Percentiles rank a stretch among this genome's conserved stretches.
These are phyloP conservation scores for Amblyjoppa fuscipennis DNA, from an alignment of 2,888 invertebrate species.

Conservation along the genomic window DNA sequence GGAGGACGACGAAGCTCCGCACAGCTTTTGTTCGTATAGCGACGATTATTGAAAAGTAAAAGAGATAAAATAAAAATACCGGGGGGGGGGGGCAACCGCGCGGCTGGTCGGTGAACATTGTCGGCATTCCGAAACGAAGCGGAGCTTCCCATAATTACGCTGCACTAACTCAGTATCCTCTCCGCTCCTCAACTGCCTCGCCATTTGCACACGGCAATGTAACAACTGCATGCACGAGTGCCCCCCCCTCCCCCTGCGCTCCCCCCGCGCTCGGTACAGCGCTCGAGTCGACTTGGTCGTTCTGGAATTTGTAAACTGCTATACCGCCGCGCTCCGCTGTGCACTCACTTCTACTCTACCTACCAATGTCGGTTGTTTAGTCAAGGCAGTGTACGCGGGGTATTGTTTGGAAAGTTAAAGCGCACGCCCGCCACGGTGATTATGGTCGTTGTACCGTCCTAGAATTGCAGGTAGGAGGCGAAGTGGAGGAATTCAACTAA, in stretches of 20 bases:
- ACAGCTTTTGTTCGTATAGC: not conserved
- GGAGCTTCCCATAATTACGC: slow-evolving; percentile 24
- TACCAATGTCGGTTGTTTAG: slow-evolving; percentile 20
- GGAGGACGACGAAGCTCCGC: slow-evolving; percentile 8
- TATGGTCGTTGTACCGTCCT: slow-evolving; percentile 15
- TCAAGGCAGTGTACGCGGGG: slow-evolving; percentile 32
- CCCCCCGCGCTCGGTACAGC: not conserved
- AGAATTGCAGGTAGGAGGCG: not conserved
- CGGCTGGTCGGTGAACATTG: not conserved
- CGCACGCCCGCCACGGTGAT: not conserved
- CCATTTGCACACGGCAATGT: not conserved
- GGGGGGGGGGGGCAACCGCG: not conserved
- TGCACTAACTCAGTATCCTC: slow-evolving; percentile 5
- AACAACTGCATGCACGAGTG: slow-evolving; percentile 20
- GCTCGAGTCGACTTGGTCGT: slow-evolving; percentile 13
- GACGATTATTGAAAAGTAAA: not conserved
- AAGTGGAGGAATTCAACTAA: slow-evolving; percentile 25
- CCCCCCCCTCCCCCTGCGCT: too few species aligned
- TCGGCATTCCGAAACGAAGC: slow-evolving; percentile 16
- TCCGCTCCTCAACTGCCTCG: not conserved
- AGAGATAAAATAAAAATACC: not conserved
- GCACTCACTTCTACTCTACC: slow-evolving; percentile 5
- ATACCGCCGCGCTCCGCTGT: not conserved
- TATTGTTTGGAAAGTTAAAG: slow-evolving; percentile 33
- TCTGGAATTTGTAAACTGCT: slow-evolving; percentile 28